Evolutionary conservation across 2,113 vertebrate species (phyloP), one percentile per base, ranked within the genome.

Genomic region (Hippocampus comes): DNA sequence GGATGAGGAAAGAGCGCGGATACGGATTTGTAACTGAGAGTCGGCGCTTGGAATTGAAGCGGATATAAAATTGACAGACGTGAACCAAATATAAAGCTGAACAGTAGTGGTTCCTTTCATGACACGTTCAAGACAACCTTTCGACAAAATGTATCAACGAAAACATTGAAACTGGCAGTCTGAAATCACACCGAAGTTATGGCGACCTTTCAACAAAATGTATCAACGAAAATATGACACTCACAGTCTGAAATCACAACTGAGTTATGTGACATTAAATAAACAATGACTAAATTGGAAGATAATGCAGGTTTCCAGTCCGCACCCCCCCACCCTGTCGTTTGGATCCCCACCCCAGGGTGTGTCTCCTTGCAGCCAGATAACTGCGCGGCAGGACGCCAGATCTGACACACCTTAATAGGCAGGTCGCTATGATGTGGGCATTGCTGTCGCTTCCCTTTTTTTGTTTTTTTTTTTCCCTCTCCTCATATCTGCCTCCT

Each of bases 361-460:
- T 73, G 87, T 74, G 83, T 70, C 68, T 60, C 64, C 81, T 82
- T 77, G 79, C 68, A 18, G 79, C 68, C 42, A 30, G 55, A 61
- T 53, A 57, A 74, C 72, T 73, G 65, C 76, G 73, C 76, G 73
- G 76, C 53, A 55, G 64, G 43, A 17, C 8, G 68, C 80, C 87
- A 86, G 30, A 30, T 65, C 61, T 57, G 68, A 73, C 85, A 84
- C 86, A 65, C 86, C 86, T 80, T 75, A 63, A 75, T 51, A 76
- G 78, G 67, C 72, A 72, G 63, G 73, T 41, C 73, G 85, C 67
- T 71, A 83, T 72, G 75, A 83, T 34, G 71, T 59, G 56, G 67
- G 78, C 61, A 43, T 71, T 27, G 25, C 65, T 71, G 21, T 27
- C 27, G 17, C 23, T 34, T 11, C 7, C 68, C 34, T 57, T 77